A percentile compares a stretch with the other conserved stretches of the same genome.
Conservation (phyloP, 2,888 invertebrate genomes). For the Folsomia manolachei region DNA sequence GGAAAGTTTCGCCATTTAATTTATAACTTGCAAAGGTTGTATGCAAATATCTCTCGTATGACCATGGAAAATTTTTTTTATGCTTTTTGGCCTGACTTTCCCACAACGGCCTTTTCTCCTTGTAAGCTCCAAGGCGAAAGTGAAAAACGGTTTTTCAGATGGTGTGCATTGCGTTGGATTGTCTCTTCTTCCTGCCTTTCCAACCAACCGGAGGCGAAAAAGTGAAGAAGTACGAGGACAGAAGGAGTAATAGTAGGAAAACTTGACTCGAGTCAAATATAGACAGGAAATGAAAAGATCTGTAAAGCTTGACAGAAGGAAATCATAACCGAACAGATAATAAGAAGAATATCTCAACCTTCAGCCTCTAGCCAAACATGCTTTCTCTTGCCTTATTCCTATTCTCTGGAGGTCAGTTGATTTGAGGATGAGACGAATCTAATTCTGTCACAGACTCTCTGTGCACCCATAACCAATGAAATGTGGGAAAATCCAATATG, state of each 20-base stretch:
- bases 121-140: neutral
- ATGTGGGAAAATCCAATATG: no score
- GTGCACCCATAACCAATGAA: no score
- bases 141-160: no score
- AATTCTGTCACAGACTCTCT: neutral
- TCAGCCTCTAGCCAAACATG: no score
- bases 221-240: no score
- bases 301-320: conserved; percentile 6
- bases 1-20: neutral
- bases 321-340: conserved; percentile 1
- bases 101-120: no score
- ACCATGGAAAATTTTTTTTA: neutral
- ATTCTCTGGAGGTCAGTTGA: neutral
- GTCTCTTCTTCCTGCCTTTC: no score
- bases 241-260: no score
- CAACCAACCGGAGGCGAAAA: no score
- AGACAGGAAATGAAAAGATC: conserved; percentile 5
- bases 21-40: neutral
- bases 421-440: neutral
- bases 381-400: neutral
- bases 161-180: no score
- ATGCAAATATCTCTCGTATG: conserved; percentile 4
- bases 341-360: neutral
- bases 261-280: neutral
- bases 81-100: no score